Percentiles rank a stretch among this genome's conserved stretches.
These are phyloP conservation scores for Australoheros scitulus DNA, from an alignment of 2,113 vertebrate genomes.

Conservation along the genomic window DNA sequence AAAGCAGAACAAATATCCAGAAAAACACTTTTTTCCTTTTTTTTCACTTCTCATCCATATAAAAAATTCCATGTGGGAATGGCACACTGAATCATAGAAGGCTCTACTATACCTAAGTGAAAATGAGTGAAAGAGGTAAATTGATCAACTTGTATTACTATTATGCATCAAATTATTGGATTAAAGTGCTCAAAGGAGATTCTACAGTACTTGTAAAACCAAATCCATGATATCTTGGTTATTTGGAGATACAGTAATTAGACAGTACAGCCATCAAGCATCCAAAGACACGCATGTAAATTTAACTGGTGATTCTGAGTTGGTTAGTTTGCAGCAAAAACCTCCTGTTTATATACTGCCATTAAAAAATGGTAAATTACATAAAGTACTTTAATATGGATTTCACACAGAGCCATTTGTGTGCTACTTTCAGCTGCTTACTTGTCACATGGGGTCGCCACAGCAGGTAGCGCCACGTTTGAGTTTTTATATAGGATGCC, in stretches of 20 bases:
- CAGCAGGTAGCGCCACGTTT: too few relatives aligned
- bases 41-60: background rate
- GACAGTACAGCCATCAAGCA: background rate
- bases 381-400: too few relatives aligned
- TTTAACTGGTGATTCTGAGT: background rate
- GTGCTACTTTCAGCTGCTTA: too few relatives aligned
- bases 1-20: conserved; percentile 28
- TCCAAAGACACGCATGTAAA: background rate
- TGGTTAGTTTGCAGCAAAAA: background rate
- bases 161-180: background rate
- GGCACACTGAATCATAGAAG: background rate
- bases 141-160: background rate
- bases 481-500: too few relatives aligned
- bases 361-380: background rate
- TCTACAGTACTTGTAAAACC: background rate
- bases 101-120: background rate
- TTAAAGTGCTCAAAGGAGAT: background rate
- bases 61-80: background rate
- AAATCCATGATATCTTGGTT: background rate
- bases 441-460: too few relatives aligned
- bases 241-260: background rate
- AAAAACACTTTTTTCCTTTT: conserved; percentile 14
- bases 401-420: too few relatives aligned
- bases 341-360: too few relatives aligned
- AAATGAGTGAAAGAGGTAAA: background rate